Evolutionary conservation across 2,797 vertebrate genomes (phyloP).

Genomic region (Mormyrops boulengeri): DNA sequence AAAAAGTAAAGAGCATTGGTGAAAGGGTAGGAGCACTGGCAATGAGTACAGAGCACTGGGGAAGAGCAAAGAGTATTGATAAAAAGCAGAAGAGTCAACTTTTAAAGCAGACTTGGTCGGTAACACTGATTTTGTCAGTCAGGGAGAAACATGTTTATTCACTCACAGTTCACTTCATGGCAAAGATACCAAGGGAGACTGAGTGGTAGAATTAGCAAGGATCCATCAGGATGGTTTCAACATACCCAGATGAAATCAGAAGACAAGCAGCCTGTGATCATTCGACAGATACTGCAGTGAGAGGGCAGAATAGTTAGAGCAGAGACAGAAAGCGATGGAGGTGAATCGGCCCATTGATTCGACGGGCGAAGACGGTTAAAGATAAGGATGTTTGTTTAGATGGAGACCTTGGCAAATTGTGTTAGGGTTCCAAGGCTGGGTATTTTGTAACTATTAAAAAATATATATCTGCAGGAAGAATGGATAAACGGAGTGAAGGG

Average conservation of each 20-base stretch:
- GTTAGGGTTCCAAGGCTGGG: background rate
- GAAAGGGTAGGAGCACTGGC: background rate
- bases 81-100: background rate
- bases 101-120: background rate
- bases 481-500: background rate
- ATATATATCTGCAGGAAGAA: background rate
- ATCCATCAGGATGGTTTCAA: background rate
- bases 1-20: background rate
- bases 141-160: background rate
- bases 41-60: background rate
- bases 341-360: background rate
- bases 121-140: background rate
- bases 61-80: background rate
- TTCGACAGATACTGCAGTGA: background rate
- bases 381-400: background rate
- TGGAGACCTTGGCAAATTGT: background rate
- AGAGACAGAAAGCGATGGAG: background rate
- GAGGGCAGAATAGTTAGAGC: background rate
- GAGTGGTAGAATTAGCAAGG: background rate
- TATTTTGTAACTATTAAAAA: background rate
- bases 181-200: background rate
- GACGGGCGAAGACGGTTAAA: background rate
- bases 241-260: background rate
- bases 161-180: background rate
- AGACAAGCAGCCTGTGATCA: background rate